Evolutionary conservation across 2,888 invertebrate species (phyloP), one percentile per base, ranked within the genome.

Genomic region (Pelosia muscerda): DNA sequence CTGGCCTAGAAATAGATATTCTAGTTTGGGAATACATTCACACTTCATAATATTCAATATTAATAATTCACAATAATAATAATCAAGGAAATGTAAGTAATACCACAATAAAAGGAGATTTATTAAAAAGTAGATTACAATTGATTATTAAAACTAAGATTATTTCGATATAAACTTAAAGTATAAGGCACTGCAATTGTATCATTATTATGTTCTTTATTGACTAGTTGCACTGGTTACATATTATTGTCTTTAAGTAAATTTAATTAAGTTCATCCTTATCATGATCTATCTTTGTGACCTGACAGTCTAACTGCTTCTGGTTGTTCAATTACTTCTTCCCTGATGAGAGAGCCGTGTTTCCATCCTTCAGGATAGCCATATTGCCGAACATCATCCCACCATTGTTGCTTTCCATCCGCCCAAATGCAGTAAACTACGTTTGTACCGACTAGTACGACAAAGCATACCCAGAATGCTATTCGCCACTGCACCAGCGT

Each of bases 391-490:
- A 96, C 95, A 75, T 96, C 95, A 81, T 97, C 97, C 97, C 97
- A 97, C 85, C 95, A 95, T 79, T 97, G 97, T 56, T 96, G 96
- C 69, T 97, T 96, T 0, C 96, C 97, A 67, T 96, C 96, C 0
- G 96, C 97, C 89, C 95, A 96, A 54, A 96, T 81, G 38, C 96
- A 89, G 88, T 96, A 97, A 1, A 97, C 90, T 0, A 96, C 76
- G 83, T 96, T 97, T 0, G 97, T 96, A 0, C 95, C 88, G 0
- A 96, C 86, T 65, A 97, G 94, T 2, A 97, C 96, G 0, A 86
- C 96, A 66, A 97, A 95, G 49, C 97, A 96, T 34, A 97, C 96
- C 96, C 97, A 97, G 85, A 97, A 97, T 0, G 97, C 97, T 0
- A 95, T 84, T 38, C 96, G 92, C 97, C 93, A 93, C 75, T 93